Evolutionary conservation across 2,113 vertebrate species (phyloP).

Genomic region (Chloroceryle aenea): DNA sequence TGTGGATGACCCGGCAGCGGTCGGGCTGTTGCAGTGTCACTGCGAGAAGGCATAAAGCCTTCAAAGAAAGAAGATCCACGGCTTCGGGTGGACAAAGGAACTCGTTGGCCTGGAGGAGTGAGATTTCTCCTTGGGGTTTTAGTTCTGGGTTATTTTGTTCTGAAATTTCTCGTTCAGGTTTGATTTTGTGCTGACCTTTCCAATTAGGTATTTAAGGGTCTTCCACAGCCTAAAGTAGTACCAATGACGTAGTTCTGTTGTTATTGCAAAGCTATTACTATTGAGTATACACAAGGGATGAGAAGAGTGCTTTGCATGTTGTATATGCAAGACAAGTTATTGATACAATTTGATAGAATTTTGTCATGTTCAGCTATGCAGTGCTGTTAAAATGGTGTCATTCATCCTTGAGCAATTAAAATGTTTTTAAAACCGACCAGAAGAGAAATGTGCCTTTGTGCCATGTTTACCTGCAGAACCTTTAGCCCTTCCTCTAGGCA

Average conservation of each 20-base stretch:
- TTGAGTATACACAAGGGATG: rapidly evolving
- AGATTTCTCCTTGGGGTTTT: background rate
- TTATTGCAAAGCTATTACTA: background rate
- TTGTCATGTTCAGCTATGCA: rapidly evolving
- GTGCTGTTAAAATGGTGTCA: background rate
- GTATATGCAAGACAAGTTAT: background rate
- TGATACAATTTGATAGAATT: rapidly evolving
- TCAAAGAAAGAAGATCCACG: rapidly evolving
- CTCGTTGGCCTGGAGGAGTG: background rate
- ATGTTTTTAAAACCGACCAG: background rate
- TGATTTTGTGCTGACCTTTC: background rate
- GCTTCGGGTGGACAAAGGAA: rapidly evolving
- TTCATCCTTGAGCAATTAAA: background rate
- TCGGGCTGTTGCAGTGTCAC: rapidly evolving
- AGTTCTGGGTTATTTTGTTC: background rate
- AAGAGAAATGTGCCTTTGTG: no score
- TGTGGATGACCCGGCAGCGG: rapidly evolving
- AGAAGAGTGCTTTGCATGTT: background rate
- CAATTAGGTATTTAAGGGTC: background rate
- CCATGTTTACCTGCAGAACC: no score
- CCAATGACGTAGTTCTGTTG: rapidly evolving
- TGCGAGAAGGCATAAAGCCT: rapidly evolving
- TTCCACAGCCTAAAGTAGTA: background rate
- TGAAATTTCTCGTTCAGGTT: no score
- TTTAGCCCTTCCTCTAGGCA: background rate